Percentiles rank a stretch among this genome's conserved stretches.
Conservation (phyloP, 35 echinoderm and acorn worm genomes). For the Patiria miniata region DNA sequence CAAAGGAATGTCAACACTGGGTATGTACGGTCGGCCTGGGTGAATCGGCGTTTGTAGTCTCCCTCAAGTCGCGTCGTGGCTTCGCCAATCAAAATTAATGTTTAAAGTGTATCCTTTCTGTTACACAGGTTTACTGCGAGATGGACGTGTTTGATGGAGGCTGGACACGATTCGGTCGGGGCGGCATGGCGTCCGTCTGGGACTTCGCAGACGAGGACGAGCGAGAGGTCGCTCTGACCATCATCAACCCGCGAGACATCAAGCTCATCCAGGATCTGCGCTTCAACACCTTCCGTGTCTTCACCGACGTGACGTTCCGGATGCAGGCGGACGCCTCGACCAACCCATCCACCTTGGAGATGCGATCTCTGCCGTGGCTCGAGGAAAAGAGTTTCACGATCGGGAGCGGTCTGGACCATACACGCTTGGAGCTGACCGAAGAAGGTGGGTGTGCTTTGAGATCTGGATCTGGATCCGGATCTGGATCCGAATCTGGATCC, state of each 20-base stretch:
- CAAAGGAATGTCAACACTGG: too few relatives aligned
- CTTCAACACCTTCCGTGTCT: conserved; percentile 29
- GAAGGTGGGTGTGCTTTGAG: background rate
- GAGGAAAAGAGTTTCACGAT: conserved; percentile 8
- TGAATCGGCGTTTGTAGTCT: too few relatives aligned
- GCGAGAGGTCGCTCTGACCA: conserved; percentile 12
- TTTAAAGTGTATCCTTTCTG: background rate
- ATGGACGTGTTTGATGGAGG: conserved; percentile 15
- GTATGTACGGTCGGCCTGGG: too few relatives aligned
- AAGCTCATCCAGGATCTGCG: conserved; percentile 34
- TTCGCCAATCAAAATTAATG: too few relatives aligned
- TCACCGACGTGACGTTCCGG: conserved; percentile 38
- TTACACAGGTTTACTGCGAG: conserved; percentile 51
- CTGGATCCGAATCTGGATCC: too few relatives aligned
- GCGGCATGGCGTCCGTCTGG: background rate
- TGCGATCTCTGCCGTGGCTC: conserved; percentile 33
- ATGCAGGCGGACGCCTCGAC: conserved; percentile 31
- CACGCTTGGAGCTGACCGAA: conserved; percentile 29
- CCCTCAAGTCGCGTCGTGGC: too few relatives aligned
- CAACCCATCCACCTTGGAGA: conserved; percentile 27
- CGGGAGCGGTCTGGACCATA: conserved; percentile 29
- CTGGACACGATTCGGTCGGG: conserved; percentile 40
- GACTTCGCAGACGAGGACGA: conserved; percentile 40
- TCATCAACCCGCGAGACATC: background rate
- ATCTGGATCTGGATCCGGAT: too few relatives aligned